Percentiles rank a stretch among this genome's conserved stretches.
Evolutionary conservation across 2,888 invertebrate species (phyloP).

Genomic region (Pyrochroa serraticornis): DNA sequence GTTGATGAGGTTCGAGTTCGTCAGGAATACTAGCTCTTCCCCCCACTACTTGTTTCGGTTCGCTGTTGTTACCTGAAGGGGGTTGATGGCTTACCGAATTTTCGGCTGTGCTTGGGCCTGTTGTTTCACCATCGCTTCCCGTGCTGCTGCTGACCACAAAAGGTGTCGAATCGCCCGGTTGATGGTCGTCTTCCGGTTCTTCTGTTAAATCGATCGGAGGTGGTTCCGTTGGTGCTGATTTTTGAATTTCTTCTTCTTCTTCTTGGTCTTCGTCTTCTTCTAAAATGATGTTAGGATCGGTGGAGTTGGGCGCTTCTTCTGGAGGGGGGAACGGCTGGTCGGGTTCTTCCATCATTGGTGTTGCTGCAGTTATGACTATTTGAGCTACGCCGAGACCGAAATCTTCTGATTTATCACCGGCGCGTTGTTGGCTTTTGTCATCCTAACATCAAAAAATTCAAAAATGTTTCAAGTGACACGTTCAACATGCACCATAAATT

Average conservation of each 20-base stretch:
- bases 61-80: slow-evolving; percentile 55
- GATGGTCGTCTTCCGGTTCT: slow-evolving; percentile 61
- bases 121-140: slow-evolving; percentile 69
- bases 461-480: background rate
- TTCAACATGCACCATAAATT: too few species aligned
- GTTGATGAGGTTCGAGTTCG: slow-evolving; percentile 86
- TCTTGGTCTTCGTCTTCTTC: slow-evolving; percentile 29
- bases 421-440: slow-evolving; percentile 7
- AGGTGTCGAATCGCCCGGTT: slow-evolving; percentile 63
- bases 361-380: slow-evolving; percentile 92
- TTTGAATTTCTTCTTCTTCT: slow-evolving; percentile 18
- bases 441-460: slow-evolving; percentile 4
- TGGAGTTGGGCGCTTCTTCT: slow-evolving; percentile 50
- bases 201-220: slow-evolving; percentile 34
- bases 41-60: slow-evolving; percentile 74
- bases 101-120: slow-evolving; percentile 67
- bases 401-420: slow-evolving; percentile 54
- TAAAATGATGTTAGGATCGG: slow-evolving; percentile 29
- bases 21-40: slow-evolving; percentile 86
- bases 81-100: slow-evolving; percentile 64
- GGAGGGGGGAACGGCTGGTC: slow-evolving; percentile 78
- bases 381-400: slow-evolving; percentile 83
- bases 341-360: slow-evolving; percentile 88
- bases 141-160: slow-evolving; percentile 70
- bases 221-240: slow-evolving; percentile 21